Base-by-base conservation (phyloP, 1,140 invertebrate genomes). In the Cepaea nemoralis region DNA sequence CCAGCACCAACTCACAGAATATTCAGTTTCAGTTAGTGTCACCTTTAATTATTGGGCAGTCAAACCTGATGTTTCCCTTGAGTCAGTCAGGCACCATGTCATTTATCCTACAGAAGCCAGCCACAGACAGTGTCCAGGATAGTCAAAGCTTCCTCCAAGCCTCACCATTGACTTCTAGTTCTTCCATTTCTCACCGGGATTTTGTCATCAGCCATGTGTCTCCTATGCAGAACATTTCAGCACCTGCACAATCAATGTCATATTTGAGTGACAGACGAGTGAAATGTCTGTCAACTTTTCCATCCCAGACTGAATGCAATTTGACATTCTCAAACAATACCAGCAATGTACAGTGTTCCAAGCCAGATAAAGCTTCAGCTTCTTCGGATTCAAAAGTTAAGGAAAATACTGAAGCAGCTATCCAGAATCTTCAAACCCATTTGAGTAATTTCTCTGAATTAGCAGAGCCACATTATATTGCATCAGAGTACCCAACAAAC, bases 71-170 rank as follows among this genome's bases (percentile, higher is more conserved):
- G 33, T 35, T 35, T 69, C 33, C 33, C 16, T 37, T 37, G 5
- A 35, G 14, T 35, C 67, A 35, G 16, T 24, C 67, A 69, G 67
- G 67, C 67, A 69, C 67, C 31, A 69, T 39, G 33, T 69, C 67
- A 69, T 69, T 69, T 35, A 69, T 69, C 24, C 37, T 69, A 6
- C 31, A 27, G 35, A 39, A 39, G 12, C 67, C 14, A 59, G 5
- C 55, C 5, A n/a, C 55, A 19, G 22, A n/a, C n/a, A 59, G 10
- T 59, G 14, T 24, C 14, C 55, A 19, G 12, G n/a, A n/a, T 59
- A 59, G n/a, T 59, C 12, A 59, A 6, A 59, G 14, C n/a, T 59
- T 59, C 24, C 24, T n/a, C n/a, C 55, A 59, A 5, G 55, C 24
- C 24, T 5, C 14, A 24, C 55, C 55, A 6, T 5, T 12, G 5